Percentiles rank a stretch among this genome's conserved stretches.
Evolutionary conservation across 2,797 vertebrate genomes (phyloP).

Genomic region (Tiaroga cobitis): DNA sequence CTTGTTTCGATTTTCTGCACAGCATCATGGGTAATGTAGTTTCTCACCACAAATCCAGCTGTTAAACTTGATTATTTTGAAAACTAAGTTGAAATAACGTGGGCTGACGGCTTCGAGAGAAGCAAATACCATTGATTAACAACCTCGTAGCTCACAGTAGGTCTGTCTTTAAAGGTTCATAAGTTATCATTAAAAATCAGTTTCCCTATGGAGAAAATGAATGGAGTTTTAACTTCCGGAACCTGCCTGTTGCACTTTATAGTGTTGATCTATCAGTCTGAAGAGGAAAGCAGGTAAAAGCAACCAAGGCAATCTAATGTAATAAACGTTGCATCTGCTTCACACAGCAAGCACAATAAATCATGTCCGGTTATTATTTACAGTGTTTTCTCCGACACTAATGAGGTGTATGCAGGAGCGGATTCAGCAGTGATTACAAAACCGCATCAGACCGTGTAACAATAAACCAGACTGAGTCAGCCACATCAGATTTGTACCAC

Average conservation of each 20-base stretch:
- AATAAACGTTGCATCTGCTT: conserved; percentile 35
- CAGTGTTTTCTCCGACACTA: conserved; percentile 29
- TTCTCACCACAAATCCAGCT: neutral
- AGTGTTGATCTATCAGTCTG: neutral
- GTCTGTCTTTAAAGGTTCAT: neutral
- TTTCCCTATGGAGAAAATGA: neutral
- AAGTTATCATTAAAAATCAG: neutral
- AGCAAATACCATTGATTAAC: neutral
- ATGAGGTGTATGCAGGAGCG: conserved; percentile 1
- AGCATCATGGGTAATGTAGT: neutral
- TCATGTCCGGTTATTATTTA: conserved; percentile 31
- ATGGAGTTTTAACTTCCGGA: neutral
- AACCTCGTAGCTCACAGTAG: neutral
- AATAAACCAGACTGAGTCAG: conserved; percentile 17
- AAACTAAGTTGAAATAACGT: neutral
- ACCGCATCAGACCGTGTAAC: conserved; percentile 10
- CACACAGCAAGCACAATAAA: conserved; percentile 22
- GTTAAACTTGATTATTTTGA: neutral
- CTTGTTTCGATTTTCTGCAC: neutral
- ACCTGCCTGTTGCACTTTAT: neutral
- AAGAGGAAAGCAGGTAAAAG: neutral
- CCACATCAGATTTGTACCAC: neutral
- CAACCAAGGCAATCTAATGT: neutral
- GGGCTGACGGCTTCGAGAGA: neutral
- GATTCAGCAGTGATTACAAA: conserved; percentile 16